These are phyloP conservation scores for Diglossa cyanea DNA, from an alignment of 2,797 vertebrate genomes.

Conservation along the genomic window DNA sequence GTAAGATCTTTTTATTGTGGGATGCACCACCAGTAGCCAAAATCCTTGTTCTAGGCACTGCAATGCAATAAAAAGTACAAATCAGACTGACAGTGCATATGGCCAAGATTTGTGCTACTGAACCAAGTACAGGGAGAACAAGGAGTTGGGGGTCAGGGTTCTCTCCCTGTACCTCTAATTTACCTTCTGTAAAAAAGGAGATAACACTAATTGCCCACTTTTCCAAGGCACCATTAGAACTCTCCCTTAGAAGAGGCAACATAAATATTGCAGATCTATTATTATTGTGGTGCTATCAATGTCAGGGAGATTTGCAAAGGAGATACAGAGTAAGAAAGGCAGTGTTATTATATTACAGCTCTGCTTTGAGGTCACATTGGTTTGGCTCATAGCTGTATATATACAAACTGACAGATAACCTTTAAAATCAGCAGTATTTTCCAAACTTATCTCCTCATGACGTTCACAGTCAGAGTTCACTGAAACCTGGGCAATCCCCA, in stretches of 20 bases:
- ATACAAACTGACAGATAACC: slow-evolving; percentile 48
- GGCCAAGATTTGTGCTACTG: not conserved
- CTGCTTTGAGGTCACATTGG: not conserved
- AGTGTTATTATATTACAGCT: not conserved
- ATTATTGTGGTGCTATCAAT: not conserved
- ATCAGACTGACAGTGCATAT: not conserved
- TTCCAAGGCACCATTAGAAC: not conserved
- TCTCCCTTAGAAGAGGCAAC: not conserved
- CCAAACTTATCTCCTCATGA: not conserved
- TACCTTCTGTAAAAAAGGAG: not conserved
- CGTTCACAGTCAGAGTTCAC: not conserved
- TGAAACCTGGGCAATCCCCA: slow-evolving; percentile 8
- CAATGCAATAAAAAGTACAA: slow-evolving; percentile 40
- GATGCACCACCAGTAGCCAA: slow-evolving; percentile 94
- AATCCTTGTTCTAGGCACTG: slow-evolving; percentile 87
- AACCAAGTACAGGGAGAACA: not conserved
- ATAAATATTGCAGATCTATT: slow-evolving; percentile 29
- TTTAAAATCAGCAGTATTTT: slow-evolving; percentile 54
- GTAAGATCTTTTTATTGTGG: slow-evolving; percentile 85
- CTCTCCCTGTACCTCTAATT: not conserved
- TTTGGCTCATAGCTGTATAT: not conserved
- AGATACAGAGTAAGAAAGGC: not conserved
- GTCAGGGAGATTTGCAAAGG: slow-evolving; percentile 12
- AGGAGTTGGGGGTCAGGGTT: not conserved
- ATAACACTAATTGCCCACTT: not conserved